Evolutionary conservation across 2,113 vertebrate species (phyloP).

Genomic region (Callipepla squamata): DNA sequence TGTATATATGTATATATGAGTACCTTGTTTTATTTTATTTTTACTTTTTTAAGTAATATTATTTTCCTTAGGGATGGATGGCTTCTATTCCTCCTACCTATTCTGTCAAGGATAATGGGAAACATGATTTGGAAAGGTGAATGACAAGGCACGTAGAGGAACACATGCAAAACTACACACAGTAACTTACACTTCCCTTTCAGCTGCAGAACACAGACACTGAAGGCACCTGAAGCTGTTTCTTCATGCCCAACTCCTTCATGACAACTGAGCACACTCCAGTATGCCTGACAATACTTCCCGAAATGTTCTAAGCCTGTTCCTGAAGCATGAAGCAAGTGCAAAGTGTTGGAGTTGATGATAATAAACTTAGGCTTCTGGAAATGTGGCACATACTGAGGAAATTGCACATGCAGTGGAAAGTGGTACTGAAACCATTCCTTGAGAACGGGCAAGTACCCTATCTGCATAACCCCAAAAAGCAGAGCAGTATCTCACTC

Average conservation of each 20-base stretch:
- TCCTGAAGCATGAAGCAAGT: accelerated
- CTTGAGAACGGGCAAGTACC: accelerated
- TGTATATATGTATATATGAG: no score
- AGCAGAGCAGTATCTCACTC: background rate
- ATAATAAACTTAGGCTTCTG: background rate
- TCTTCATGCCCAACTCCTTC: accelerated
- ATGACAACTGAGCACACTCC: accelerated
- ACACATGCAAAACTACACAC: accelerated
- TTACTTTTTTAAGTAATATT: background rate
- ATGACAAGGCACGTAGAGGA: background rate
- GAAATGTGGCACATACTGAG: accelerated
- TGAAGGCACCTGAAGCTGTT: background rate
- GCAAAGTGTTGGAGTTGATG: accelerated
- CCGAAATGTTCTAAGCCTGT: accelerated
- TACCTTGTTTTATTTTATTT: background rate
- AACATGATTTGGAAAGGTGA: background rate
- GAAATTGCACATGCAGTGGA: accelerated
- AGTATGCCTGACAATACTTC: accelerated
- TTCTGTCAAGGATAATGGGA: background rate
- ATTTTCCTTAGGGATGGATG: background rate
- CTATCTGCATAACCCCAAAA: background rate
- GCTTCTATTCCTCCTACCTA: background rate
- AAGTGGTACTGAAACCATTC: background rate
- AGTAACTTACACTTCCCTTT: background rate
- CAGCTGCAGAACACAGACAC: background rate